Conservation (phyloP, 2,113 vertebrate genomes). For the Nematolebias whitei region DNA sequence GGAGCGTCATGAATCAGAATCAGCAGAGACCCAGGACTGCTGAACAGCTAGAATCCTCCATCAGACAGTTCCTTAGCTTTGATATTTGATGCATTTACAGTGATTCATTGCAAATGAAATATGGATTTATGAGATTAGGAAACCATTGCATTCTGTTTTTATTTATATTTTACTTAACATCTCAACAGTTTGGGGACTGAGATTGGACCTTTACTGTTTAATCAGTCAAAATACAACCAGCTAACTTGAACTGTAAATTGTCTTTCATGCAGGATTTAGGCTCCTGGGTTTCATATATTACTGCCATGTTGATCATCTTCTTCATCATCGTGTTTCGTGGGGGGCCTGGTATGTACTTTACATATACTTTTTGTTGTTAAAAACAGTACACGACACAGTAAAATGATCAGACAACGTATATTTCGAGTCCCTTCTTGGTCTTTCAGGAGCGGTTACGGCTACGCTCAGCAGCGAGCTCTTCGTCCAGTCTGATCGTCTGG, state of each 20-base stretch:
- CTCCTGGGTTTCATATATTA: slow-evolving; percentile 80
- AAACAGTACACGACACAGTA: too few species aligned
- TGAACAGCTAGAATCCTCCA: too few species aligned
- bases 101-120: too few species aligned
- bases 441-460: slow-evolving; percentile 47
- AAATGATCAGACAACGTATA: background rate
- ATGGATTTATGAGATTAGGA: too few species aligned
- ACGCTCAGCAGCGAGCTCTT: slow-evolving; percentile 74
- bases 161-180: too few species aligned
- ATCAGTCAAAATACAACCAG: background rate
- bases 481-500: slow-evolving; percentile 71
- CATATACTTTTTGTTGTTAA: background rate
- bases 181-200: too few species aligned
- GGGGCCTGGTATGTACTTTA: slow-evolving; percentile 80
- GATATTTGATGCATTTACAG: too few species aligned
- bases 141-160: too few species aligned
- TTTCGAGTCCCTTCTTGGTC: background rate
- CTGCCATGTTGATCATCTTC: slow-evolving; percentile 75
- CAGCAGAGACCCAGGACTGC: too few species aligned
- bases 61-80: too few species aligned
- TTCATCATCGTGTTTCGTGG: slow-evolving; percentile 78
- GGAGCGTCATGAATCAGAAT: too few species aligned
- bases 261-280: slow-evolving; percentile 69
- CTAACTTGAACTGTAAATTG: background rate
- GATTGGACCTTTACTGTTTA: too few species aligned